phyloP scores from a whole-genome alignment of 2,113 vertebrate species.

The Hyla sarda region DNA sequence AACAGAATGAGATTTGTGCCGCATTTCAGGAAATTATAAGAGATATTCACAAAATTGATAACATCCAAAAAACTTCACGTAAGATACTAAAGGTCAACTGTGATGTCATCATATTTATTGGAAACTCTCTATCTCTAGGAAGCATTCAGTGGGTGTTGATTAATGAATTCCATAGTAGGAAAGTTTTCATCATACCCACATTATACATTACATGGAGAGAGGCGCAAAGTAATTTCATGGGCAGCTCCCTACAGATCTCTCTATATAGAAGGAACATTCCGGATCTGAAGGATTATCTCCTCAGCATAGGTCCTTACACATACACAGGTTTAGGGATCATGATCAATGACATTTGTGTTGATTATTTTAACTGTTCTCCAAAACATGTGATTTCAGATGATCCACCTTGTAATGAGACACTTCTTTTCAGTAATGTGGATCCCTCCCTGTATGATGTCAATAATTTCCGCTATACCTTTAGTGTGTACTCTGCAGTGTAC shows the following conservation, averaged over 20 bases:
- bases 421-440: neutral
- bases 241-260: neutral
- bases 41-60: neutral
- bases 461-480: slow-evolving; percentile 4
- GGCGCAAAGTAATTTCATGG: neutral
- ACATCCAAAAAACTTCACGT: neutral
- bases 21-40: neutral
- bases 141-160: neutral
- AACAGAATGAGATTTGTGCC: slow-evolving; percentile 20
- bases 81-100: neutral
- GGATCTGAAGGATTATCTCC: neutral
- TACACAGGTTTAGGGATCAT: too few species aligned
- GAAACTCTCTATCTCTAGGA: neutral
- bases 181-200: neutral
- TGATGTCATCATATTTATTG: neutral
- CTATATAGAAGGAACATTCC: neutral
- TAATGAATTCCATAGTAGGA: neutral
- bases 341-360: neutral
- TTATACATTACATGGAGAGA: neutral
- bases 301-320: neutral
- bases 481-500: slow-evolving; percentile 39
- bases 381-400: neutral
- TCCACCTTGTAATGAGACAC: neutral
- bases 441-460: neutral
- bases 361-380: neutral